phyloP scores from a whole-genome alignment of 2,797 vertebrate species.

The Amblyopsis hoosieri region DNA sequence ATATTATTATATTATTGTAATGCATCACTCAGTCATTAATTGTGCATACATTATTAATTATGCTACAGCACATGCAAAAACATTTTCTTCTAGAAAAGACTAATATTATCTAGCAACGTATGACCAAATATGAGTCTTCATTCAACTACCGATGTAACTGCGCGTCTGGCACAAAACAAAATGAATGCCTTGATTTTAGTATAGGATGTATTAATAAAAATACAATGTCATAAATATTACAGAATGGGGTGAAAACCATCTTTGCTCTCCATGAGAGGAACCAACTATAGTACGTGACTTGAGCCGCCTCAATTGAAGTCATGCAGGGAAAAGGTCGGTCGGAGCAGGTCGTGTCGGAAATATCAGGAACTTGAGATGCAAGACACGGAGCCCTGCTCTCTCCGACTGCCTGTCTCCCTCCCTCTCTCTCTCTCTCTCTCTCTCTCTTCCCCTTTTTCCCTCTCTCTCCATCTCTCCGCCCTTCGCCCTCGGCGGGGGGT shows the following conservation, averaged over 20 bases:
- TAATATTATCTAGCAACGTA: no score
- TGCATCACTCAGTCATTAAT: not conserved
- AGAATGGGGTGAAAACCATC: not conserved
- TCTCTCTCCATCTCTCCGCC: slow-evolving; percentile 18
- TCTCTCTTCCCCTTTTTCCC: slow-evolving; percentile 17
- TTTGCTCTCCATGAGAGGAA: no score
- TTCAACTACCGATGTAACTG: not conserved
- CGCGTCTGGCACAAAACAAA: not conserved
- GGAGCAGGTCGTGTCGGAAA: slow-evolving; percentile 50
- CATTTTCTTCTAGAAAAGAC: no score
- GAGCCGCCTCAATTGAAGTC: not conserved
- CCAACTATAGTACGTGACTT: no score
- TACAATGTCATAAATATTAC: not conserved
- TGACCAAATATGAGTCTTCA: no score
- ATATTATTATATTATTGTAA: no score
- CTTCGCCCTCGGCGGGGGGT: slow-evolving; percentile 1
- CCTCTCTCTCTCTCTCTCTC: slow-evolving; percentile 17
- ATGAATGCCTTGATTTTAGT: no score
- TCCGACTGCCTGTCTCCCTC: slow-evolving; percentile 33
- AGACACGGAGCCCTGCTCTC: slow-evolving; percentile 58
- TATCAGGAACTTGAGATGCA: slow-evolving; percentile 72
- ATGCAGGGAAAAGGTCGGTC: slow-evolving; percentile 27
- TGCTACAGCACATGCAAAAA: no score
- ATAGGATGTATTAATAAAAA: no score
- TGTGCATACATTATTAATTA: no score